These are phyloP conservation scores for Plutella xylostella DNA, from an alignment of 2,888 invertebrate species.

Conservation along the genomic window DNA sequence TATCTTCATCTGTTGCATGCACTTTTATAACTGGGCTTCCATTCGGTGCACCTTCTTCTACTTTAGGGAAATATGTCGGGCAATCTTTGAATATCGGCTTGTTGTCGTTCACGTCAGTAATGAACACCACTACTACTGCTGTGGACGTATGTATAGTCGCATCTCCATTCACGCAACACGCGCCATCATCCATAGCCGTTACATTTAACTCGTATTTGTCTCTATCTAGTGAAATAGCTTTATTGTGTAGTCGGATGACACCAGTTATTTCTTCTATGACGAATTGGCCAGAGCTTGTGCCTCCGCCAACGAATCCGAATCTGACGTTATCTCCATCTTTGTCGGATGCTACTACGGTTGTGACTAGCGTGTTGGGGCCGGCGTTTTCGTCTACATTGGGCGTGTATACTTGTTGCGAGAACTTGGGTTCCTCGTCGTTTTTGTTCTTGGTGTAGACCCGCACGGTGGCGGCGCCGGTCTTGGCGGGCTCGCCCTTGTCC, in stretches of 20 bases:
- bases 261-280: slow-evolving; percentile 96
- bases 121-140: slow-evolving; percentile 95
- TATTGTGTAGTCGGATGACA: slow-evolving; percentile 89
- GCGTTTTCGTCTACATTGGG: slow-evolving; percentile 97
- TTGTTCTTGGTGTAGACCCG: slow-evolving; percentile 97
- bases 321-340: slow-evolving; percentile 97
- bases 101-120: slow-evolving; percentile 97
- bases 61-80: slow-evolving; percentile 91
- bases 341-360: slow-evolving; percentile 96
- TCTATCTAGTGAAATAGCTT: slow-evolving; percentile 87
- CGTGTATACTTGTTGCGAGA: slow-evolving; percentile 96
- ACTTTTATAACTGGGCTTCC: slow-evolving; percentile 95
- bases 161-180: slow-evolving; percentile 93
- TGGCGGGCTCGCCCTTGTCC: slow-evolving; percentile 94
- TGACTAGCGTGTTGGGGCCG: slow-evolving; percentile 93
- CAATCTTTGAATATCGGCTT: slow-evolving; percentile 97
- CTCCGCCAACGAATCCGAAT: slow-evolving; percentile 91
- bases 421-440: slow-evolving; percentile 97
- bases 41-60: slow-evolving; percentile 94
- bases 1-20: slow-evolving; percentile 95
- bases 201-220: slow-evolving; percentile 97
- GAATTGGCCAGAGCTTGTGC: slow-evolving; percentile 91
- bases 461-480: slow-evolving; percentile 93
- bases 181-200: slow-evolving; percentile 97
- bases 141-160: slow-evolving; percentile 92